Percentiles rank a stretch among this genome's conserved stretches.
Conservation (phyloP, 2,888 invertebrate species). For the Drosophila kambysellisi region DNA sequence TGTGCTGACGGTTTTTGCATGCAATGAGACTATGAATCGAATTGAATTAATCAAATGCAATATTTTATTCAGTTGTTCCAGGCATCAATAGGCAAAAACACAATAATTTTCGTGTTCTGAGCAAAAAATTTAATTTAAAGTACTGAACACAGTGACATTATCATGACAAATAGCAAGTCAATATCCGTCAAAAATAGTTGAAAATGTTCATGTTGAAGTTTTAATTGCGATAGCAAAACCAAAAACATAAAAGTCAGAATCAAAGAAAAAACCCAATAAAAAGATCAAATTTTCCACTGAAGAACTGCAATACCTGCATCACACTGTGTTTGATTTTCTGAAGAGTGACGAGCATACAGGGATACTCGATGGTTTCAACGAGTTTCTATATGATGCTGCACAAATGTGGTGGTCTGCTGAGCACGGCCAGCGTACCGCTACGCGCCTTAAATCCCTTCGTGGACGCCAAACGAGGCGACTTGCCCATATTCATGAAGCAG, state of each 20-base stretch:
- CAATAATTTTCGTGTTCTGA: not conserved
- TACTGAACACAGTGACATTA: not conserved
- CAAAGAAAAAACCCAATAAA: not conserved
- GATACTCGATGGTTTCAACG: conserved; percentile 57
- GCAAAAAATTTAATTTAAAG: not conserved
- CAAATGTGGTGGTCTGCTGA: conserved; percentile 36
- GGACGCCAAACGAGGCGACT: conserved; percentile 55
- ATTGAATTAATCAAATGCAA: too few species aligned
- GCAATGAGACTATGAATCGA: too few species aligned
- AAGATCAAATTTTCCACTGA: not conserved
- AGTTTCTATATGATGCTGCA: too few species aligned
- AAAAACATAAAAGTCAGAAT: conserved; percentile 23
- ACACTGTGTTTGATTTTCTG: conserved; percentile 69
- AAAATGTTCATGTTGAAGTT: not conserved
- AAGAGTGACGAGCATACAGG: conserved; percentile 51
- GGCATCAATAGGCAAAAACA: too few species aligned
- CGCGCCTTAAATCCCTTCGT: conserved; percentile 38
- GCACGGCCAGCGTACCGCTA: conserved; percentile 65
- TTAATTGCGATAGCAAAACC: not conserved
- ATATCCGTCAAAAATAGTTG: conserved; percentile 7
- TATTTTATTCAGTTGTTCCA: not conserved
- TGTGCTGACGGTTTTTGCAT: too few species aligned
- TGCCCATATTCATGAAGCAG: conserved; percentile 77
- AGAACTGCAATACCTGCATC: conserved; percentile 45
- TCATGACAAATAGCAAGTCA: conserved; percentile 16